These are phyloP conservation scores for Lampris megalopsis DNA, from an alignment of 2,113 vertebrate genomes.

Conservation along the genomic window DNA sequence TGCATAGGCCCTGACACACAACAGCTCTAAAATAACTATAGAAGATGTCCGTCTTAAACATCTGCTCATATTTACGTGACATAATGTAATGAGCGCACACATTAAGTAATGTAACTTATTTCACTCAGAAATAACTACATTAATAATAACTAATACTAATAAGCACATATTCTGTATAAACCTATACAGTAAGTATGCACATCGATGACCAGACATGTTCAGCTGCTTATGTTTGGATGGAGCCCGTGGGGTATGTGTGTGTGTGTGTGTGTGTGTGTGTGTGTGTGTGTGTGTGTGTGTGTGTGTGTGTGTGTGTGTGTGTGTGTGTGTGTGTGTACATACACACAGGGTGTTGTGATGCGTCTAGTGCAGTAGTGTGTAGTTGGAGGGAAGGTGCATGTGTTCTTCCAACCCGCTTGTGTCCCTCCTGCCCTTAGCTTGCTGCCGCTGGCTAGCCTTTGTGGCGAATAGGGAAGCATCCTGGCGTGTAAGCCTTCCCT, in stretches of 20 bases:
- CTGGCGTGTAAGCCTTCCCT: too few relatives aligned
- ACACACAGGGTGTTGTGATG: too few relatives aligned
- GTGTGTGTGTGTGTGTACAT: background rate
- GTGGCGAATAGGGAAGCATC: too few relatives aligned
- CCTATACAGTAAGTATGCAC: background rate
- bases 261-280: background rate
- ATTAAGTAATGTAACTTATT: slow-evolving; percentile 13
- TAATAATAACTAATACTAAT: background rate
- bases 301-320: background rate
- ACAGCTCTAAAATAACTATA: slow-evolving; percentile 44
- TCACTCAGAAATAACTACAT: slow-evolving; percentile 5
- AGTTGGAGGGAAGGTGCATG: too few relatives aligned
- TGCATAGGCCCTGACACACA: slow-evolving; percentile 23
- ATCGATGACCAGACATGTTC: background rate
- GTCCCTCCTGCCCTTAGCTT: too few relatives aligned
- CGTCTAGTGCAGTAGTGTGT: too few relatives aligned
- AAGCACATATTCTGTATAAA: background rate
- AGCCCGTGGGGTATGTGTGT: background rate
- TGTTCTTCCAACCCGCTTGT: too few relatives aligned
- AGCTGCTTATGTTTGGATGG: background rate
- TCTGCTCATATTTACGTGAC: slow-evolving; percentile 22
- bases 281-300: background rate
- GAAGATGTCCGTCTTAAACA: slow-evolving; percentile 28
- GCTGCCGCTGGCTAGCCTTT: too few relatives aligned
- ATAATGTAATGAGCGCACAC: slow-evolving; percentile 19